Evolutionary conservation across 2,113 vertebrate genomes (phyloP), one percentile per base, ranked within the genome.

Genomic region (Dromas ardeola): DNA sequence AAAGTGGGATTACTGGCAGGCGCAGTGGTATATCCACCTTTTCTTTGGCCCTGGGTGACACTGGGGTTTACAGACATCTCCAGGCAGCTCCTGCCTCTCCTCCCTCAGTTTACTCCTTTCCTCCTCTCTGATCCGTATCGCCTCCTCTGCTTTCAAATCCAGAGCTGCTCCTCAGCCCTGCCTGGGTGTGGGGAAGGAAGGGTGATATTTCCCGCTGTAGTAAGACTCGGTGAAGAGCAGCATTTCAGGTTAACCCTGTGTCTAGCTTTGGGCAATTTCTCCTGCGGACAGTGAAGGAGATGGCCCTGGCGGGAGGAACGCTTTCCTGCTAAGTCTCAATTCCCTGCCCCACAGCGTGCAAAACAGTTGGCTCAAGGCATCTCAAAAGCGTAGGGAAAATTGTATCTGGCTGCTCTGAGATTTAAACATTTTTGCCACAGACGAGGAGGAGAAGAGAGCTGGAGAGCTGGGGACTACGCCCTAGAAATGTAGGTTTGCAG

Each of bases 321-420:
- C 40, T 23, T 79, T 47, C 42, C 81, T 71, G 45, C 50, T 78
- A 30, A 59, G 47, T 34, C 61, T 73, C 86, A 74, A 5, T 56
- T 82, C 36, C 56, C 49, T 83, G 34, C 45, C 67, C 76, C 42
- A 76, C 58, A 83, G 23, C 6, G 0, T 59, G 72, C 58, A 29
- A 58, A 93, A 86, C 63, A 40, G 6, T 63, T 65, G 47, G n/a
- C 72, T 93, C 63, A 84, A 91, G 69, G 56, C 81, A 59, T 59
- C 59, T 78, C 73, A 87, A 61, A 87, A 91, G 50, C 2, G 1
- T 45, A 79, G 67, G 17, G 30, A 58, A 94, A 94, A 91, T 43
- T 47, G 3, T 56, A 67, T 59, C 73, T 93, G 69, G 50, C 50
- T 89, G 56, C 72, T 94, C 69, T 84, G 69, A 78, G 72, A 76